Evolutionary conservation across 2,113 vertebrate genomes (phyloP), one percentile per base, ranked within the genome.

Genomic region (Suncus etruscus): DNA sequence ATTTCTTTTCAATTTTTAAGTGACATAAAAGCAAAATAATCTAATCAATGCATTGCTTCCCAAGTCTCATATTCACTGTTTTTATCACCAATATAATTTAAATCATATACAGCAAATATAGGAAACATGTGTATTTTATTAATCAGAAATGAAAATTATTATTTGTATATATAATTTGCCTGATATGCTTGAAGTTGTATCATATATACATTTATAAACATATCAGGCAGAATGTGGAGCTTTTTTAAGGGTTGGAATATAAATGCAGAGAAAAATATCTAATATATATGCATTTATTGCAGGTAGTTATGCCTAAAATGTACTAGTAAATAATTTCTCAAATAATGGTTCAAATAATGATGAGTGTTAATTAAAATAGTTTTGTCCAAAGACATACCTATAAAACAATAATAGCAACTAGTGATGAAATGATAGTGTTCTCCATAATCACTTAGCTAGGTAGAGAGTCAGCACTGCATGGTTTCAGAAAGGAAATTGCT

Each of bases 121-220:
- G 65, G 27, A 54, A 10, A 0, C 78, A 12, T 58, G 20, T 86
- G 72, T 81, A 8, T 93, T 91, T 91, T 73, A 83, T 88, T 66
- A 25, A 69, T 81, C 29, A 89, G 91, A 90, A 82, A 74, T 77
- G 72, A 95, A 80, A 83, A 61, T 83, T 91, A 86, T 61, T 86
- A 76, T 54, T 24, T 89, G 20, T 88, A 58, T 45, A 82, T 29
- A 5, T 29, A 74, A 72, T 25, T 83, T 76, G 11, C 3, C 6
- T 51, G 66, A 73, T 32, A 88, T 68, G 39, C 15, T 77, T 63
- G 8, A 70, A 45, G 82, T 75, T 14, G 6, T 61, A 32, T 1
- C 76, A n/a, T 81, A 1, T 24, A 32, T 16, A 48, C 66, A 66
- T 39, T 39, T 10, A 72, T 4, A 79, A 3, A 29, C 29, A 48